A percentile compares a stretch with the other conserved stretches of the same genome.
Conservation (phyloP, 2,888 invertebrate species). For the Aspidapion aeneum region DNA sequence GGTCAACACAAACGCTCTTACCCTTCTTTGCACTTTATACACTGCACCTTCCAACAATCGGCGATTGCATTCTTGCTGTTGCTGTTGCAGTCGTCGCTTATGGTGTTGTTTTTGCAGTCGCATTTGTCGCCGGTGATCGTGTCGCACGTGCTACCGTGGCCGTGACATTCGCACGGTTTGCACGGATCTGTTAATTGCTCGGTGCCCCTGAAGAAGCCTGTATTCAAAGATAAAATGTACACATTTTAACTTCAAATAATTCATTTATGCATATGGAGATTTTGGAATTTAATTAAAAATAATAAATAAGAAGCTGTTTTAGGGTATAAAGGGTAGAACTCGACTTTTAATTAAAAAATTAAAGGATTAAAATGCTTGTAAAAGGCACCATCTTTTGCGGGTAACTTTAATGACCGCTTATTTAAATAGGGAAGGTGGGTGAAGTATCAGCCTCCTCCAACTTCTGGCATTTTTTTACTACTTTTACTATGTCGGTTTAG, state of each 20-base stretch:
- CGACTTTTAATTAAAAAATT: no score
- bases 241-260: background rate
- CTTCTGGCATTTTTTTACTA: no score
- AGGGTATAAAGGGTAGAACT: background rate
- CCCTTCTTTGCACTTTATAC: conserved; percentile 21
- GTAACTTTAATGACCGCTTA: no score
- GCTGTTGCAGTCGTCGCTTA: conserved; percentile 79
- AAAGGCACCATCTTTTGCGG: no score
- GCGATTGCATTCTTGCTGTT: conserved; percentile 67
- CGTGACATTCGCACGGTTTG: conserved; percentile 87
- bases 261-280: background rate
- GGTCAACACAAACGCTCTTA: no score
- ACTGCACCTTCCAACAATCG: conserved; percentile 64
- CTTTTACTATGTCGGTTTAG: no score
- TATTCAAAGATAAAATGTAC: no score
- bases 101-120: conserved; percentile 93
- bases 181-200: conserved; percentile 75
- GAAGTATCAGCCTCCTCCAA: no score
- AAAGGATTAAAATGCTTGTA: no score
- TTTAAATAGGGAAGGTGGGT: no score
- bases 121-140: conserved; percentile 89
- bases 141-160: conserved; percentile 89
- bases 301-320: background rate
- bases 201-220: conserved; percentile 62
- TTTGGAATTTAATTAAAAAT: background rate